Evolutionary conservation across 2,113 vertebrate species (phyloP).

Genomic region (Onychostoma macrolepis): DNA sequence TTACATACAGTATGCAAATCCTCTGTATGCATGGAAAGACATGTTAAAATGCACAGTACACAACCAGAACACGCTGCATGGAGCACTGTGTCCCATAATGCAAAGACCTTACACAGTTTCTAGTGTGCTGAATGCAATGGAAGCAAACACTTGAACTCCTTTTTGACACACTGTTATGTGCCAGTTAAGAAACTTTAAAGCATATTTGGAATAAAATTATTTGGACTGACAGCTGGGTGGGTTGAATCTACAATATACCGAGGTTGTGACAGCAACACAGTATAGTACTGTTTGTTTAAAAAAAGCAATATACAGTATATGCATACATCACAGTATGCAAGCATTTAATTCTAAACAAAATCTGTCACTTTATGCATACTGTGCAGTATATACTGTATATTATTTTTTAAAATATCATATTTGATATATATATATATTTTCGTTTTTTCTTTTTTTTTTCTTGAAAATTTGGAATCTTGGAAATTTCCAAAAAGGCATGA

Average conservation of each 20-base stretch:
- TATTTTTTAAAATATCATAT: no score
- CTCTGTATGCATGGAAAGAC: not conserved
- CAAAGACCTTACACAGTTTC: not conserved
- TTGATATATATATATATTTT: no score
- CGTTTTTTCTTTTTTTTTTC: no score
- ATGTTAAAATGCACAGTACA: not conserved
- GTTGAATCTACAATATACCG: not conserved
- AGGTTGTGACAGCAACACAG: not conserved
- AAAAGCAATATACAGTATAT: not conserved
- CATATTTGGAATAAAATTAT: not conserved
- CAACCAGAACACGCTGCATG: not conserved
- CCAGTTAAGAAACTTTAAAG: not conserved
- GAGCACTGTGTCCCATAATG: not conserved
- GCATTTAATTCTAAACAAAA: not conserved
- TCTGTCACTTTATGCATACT: not conserved
- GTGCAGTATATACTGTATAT: not conserved
- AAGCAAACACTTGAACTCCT: not conserved
- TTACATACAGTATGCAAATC: slow-evolving; percentile 13
- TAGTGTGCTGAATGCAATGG: not conserved
- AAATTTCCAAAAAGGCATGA: not conserved
- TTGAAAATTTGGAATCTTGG: no score
- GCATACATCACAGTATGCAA: not conserved
- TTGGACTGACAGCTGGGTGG: not conserved
- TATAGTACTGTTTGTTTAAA: not conserved
- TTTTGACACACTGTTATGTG: not conserved